A percentile compares a stretch with the other conserved stretches of the same genome.
These are phyloP conservation scores for Mugil cephalus DNA, from an alignment of 2,113 vertebrate genomes.

Conservation along the genomic window DNA sequence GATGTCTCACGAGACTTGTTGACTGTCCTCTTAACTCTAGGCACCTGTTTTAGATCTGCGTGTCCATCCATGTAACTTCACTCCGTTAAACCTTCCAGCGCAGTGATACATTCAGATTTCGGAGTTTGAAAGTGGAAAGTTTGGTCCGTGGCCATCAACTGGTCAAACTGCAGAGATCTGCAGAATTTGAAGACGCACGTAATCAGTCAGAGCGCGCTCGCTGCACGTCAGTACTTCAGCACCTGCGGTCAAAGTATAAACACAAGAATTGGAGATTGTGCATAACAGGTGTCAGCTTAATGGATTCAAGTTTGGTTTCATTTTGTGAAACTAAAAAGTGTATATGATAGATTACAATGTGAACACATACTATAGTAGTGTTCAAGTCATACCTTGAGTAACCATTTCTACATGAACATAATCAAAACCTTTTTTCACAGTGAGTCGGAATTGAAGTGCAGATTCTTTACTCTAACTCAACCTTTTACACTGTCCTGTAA, in stretches of 20 bases:
- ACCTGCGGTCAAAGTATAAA: slow-evolving; percentile 1
- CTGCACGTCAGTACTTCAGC: slow-evolving; percentile 20
- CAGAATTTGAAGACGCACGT: slow-evolving; percentile 69
- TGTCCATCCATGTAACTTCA: slow-evolving; percentile 50
- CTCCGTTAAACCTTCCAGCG: slow-evolving; percentile 47
- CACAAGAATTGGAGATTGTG: slow-evolving; percentile 1
- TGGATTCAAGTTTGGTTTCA: slow-evolving; percentile 3
- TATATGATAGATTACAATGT: background rate
- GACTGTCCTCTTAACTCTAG: slow-evolving; percentile 47
- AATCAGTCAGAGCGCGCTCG: slow-evolving; percentile 58
- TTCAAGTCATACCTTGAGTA: background rate
- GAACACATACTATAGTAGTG: background rate
- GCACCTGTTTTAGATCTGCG: slow-evolving; percentile 64
- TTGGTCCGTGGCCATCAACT: slow-evolving; percentile 59
- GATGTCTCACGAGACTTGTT: slow-evolving; percentile 41
- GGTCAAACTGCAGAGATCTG: slow-evolving; percentile 58
- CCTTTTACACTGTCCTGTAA: too few relatives aligned
- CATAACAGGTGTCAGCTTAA: background rate
- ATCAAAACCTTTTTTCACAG: background rate
- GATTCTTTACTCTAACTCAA: too few relatives aligned
- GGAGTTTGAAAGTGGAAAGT: slow-evolving; percentile 69
- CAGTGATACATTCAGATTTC: slow-evolving; percentile 68
- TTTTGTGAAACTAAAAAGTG: background rate
- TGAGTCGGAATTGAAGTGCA: background rate
- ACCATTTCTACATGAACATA: slow-evolving; percentile 1